phyloP scores from a whole-genome alignment of 2,888 invertebrate species.

The Morpho achilles region DNA sequence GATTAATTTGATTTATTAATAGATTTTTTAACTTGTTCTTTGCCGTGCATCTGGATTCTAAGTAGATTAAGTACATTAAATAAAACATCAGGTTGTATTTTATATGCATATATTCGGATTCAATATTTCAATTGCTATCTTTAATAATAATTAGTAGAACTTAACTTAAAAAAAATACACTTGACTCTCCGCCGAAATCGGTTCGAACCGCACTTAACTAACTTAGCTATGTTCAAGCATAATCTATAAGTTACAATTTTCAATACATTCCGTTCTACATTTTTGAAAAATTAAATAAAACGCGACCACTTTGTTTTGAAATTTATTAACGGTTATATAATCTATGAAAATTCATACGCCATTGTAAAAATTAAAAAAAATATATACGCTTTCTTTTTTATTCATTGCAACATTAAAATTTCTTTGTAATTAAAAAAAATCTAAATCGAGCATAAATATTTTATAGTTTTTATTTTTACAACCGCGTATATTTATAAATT shows the following conservation, averaged over 20 bases:
- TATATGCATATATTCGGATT: conserved; percentile 78
- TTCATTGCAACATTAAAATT: neutral
- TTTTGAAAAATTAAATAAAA: conserved; percentile 30
- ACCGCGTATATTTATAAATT: conserved; percentile 7
- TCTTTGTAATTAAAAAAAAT: neutral
- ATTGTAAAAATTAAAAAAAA: conserved; percentile 11
- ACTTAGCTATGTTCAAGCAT: conserved; percentile 70
- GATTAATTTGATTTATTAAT: too few species aligned
- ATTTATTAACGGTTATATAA: conserved; percentile 7
- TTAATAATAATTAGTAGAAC: conserved; percentile 64
- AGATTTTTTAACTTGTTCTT: too few species aligned
- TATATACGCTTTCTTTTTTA: neutral
- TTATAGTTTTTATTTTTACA: conserved; percentile 10
- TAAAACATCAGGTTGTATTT: conserved; percentile 38
- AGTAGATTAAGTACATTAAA: conserved; percentile 1
- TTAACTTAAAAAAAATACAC: conserved; percentile 74
- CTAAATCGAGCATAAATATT: neutral
- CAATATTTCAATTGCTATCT: conserved; percentile 75
- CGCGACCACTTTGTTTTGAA: conserved; percentile 5
- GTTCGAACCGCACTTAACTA: conserved; percentile 54
- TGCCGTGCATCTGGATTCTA: too few species aligned
- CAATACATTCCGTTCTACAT: conserved; percentile 57
- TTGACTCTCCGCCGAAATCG: conserved; percentile 60
- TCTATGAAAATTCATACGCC: conserved; percentile 9
- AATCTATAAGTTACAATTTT: conserved; percentile 64